Base-by-base conservation (phyloP, 2,888 invertebrate species). In the Yponomeuta evonymella region DNA sequence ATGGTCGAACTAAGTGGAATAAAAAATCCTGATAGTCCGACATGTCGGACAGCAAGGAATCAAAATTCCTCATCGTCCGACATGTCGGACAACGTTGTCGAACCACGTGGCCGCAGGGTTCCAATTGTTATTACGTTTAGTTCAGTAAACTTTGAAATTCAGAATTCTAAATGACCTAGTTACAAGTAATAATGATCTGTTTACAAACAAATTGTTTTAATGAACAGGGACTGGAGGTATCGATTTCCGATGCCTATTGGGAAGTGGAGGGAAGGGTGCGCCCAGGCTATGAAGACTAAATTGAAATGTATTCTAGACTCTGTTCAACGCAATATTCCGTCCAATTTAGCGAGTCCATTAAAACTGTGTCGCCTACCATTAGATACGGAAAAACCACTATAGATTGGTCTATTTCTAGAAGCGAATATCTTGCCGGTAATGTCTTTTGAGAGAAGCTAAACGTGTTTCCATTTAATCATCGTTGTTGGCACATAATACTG, bases 361-460 rank as follows among this genome's bases (percentile, higher is more conserved):
- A 15, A 58, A 15, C 15, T 15, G 51, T 3, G 15, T 58, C 12
- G 12, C 51, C 12, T 58, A 15, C 15, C 51, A 43, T 43, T 8
- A 43, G 43, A 6, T 8, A 15, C 51, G 51, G 51, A 15, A 58
- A 58, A 58, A 58, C 51, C 51, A 58, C 12, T 58, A 0, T 58
- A 15, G 15, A 5, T 4, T 58, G 51, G 51, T 12, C 51, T 58
- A 1, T 5, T 15, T 8, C 43, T 43, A 43, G 43, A 43, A 43
- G 8, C 51, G 3, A 58, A 58, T 15, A 15, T 58, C 15, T 15
- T 8, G 43, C 43, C 43, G 15, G 5, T 58, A 15, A 15, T 58
- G 51, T 58, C 51, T 58, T 58, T 15, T 30, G 11, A 33, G 65
- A 29, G 65, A 33, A 30, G 68, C 58, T 67, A 65, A 70, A 51